Evolutionary conservation across 2,797 vertebrate species (phyloP).

Genomic region (Gymnoscopelus braueri): DNA sequence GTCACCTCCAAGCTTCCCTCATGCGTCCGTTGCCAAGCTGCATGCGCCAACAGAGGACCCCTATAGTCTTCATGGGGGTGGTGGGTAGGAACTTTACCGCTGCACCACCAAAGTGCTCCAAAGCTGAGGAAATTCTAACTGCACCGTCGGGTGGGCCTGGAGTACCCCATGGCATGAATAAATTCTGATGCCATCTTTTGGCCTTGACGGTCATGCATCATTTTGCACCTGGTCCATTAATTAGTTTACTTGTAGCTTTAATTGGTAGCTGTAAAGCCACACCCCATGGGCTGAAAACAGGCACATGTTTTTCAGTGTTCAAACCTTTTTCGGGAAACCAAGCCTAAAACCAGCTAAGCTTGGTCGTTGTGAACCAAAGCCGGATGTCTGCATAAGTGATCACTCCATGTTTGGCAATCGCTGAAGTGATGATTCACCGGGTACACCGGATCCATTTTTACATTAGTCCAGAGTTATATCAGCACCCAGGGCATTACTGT

Average conservation of each 20-base stretch:
- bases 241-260: neutral
- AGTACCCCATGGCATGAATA: neutral
- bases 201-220: slow-evolving; percentile 9
- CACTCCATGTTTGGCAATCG: slow-evolving; percentile 49
- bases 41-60: too few relatives aligned
- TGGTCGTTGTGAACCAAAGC: slow-evolving; percentile 39
- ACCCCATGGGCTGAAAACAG: slow-evolving; percentile 7
- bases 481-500: too few relatives aligned
- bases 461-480: too few relatives aligned
- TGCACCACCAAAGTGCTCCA: too few relatives aligned
- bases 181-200: neutral
- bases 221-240: slow-evolving; percentile 25
- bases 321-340: slow-evolving; percentile 34
- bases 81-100: too few relatives aligned
- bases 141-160: neutral
- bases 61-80: too few relatives aligned
- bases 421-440: too few relatives aligned
- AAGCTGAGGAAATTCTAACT: too few relatives aligned
- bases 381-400: slow-evolving; percentile 43
- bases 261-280: slow-evolving; percentile 5
- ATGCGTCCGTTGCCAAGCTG: too few relatives aligned
- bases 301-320: slow-evolving; percentile 10
- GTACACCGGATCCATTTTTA: too few relatives aligned
- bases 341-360: slow-evolving; percentile 45
- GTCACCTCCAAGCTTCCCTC: too few relatives aligned